Evolutionary conservation across 2,113 vertebrate genomes (phyloP).

Genomic region (Raja brachyura): DNA sequence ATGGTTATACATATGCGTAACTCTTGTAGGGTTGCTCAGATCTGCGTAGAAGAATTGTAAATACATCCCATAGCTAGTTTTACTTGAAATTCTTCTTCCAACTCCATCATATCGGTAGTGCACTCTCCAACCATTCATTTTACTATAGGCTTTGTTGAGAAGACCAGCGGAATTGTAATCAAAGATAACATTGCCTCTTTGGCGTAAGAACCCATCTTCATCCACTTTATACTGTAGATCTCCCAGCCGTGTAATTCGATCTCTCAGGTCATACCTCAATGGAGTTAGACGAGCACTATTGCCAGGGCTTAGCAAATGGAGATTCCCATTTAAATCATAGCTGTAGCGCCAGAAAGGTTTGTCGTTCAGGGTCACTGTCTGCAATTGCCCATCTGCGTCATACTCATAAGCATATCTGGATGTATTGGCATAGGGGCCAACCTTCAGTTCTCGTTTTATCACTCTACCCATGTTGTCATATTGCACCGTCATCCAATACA

Average conservation of each 20-base stretch:
- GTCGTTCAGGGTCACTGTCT: slow-evolving; percentile 91
- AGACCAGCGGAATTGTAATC: slow-evolving; percentile 90
- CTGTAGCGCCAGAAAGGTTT: slow-evolving; percentile 94
- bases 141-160: slow-evolving; percentile 84
- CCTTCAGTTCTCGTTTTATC: slow-evolving; percentile 89
- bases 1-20: slow-evolving; percentile 97
- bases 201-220: slow-evolving; percentile 89
- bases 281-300: slow-evolving; percentile 90
- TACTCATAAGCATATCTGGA: slow-evolving; percentile 94
- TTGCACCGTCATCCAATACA: slow-evolving; percentile 99
- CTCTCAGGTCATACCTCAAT: slow-evolving; percentile 81
- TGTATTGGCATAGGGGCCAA: slow-evolving; percentile 95
- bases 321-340: slow-evolving; percentile 93
- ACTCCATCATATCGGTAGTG: slow-evolving; percentile 88
- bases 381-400: slow-evolving; percentile 85
- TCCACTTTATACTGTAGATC: slow-evolving; percentile 89
- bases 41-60: slow-evolving; percentile 97
- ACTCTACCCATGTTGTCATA: slow-evolving; percentile 98
- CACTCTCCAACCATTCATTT: slow-evolving; percentile 78
- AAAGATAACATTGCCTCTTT: slow-evolving; percentile 86
- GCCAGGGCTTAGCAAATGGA: slow-evolving; percentile 88
- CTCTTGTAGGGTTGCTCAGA: slow-evolving; percentile 81
- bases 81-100: slow-evolving; percentile 86
- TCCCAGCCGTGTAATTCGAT: slow-evolving; percentile 85
- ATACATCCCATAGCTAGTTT: slow-evolving; percentile 74